Evolutionary conservation across 2,797 vertebrate species (phyloP).

Genomic region (Manis crassicaudata): DNA sequence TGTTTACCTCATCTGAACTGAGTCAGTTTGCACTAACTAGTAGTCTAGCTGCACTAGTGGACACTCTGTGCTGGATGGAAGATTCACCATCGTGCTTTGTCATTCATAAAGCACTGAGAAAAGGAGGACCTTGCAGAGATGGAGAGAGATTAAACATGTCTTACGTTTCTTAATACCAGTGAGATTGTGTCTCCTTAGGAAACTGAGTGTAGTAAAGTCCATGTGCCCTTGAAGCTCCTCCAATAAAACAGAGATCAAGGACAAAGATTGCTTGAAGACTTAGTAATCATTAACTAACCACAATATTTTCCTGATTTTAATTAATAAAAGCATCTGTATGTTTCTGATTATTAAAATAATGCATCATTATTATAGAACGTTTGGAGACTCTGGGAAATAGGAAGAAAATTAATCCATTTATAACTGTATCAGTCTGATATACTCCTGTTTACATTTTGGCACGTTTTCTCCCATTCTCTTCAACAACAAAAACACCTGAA

Average conservation of each 20-base stretch:
- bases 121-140: neutral
- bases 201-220: neutral
- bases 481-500: neutral
- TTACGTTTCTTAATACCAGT: neutral
- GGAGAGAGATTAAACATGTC: neutral
- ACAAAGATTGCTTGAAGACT: neutral
- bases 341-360: conserved; percentile 1
- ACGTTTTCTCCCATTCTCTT: neutral
- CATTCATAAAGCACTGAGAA: neutral
- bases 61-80: neutral
- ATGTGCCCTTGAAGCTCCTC: neutral
- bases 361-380: neutral
- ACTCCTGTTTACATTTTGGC: neutral
- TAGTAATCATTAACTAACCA: conserved; percentile 22
- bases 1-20: neutral
- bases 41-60: neutral
- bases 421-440: neutral
- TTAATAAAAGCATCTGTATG: neutral
- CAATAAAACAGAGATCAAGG: conserved; percentile 10
- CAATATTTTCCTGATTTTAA: neutral
- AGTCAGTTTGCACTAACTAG: neutral
- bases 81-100: neutral
- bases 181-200: neutral
- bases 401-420: neutral
- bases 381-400: neutral